phyloP scores from a whole-genome alignment of 2,888 invertebrate genomes.

The Syrphus vitripennis region DNA sequence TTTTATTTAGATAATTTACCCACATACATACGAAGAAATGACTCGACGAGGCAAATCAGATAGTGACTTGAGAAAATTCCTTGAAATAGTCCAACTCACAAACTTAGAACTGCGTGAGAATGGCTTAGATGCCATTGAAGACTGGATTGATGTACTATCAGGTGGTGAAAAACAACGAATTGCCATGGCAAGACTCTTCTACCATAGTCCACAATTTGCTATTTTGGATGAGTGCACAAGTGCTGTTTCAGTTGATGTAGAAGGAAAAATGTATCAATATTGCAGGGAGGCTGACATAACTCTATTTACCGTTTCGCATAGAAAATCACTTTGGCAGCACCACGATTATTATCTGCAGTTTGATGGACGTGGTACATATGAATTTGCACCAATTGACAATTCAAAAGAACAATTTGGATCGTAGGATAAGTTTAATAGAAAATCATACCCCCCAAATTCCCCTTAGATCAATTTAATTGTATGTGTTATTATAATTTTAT shows the following conservation, averaged over 20 bases:
- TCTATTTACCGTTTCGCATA: slow-evolving; percentile 97
- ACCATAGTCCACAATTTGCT: slow-evolving; percentile 98
- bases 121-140: slow-evolving; percentile 95
- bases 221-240: slow-evolving; percentile 99
- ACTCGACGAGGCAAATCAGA: slow-evolving; percentile 89
- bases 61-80: slow-evolving; percentile 87
- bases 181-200: slow-evolving; percentile 98
- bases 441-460: not conserved
- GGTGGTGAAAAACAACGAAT: slow-evolving; percentile 99
- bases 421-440: slow-evolving; percentile 80
- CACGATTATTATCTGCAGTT: slow-evolving; percentile 98
- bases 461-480: slow-evolving; percentile 56
- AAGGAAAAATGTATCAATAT: slow-evolving; percentile 98
- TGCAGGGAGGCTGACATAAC: slow-evolving; percentile 93
- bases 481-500: slow-evolving; percentile 19
- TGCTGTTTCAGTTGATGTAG: slow-evolving; percentile 99
- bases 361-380: slow-evolving; percentile 96
- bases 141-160: slow-evolving; percentile 99
- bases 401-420: slow-evolving; percentile 97
- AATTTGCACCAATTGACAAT: slow-evolving; percentile 92
- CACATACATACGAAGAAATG: slow-evolving; percentile 95
- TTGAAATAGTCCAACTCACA: slow-evolving; percentile 91
- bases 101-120: slow-evolving; percentile 93
- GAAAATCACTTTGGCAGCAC: slow-evolving; percentile 98
- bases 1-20: slow-evolving; percentile 89